Conservation (phyloP, 2,888 invertebrate species). For the Polydrusus tereticollis region DNA sequence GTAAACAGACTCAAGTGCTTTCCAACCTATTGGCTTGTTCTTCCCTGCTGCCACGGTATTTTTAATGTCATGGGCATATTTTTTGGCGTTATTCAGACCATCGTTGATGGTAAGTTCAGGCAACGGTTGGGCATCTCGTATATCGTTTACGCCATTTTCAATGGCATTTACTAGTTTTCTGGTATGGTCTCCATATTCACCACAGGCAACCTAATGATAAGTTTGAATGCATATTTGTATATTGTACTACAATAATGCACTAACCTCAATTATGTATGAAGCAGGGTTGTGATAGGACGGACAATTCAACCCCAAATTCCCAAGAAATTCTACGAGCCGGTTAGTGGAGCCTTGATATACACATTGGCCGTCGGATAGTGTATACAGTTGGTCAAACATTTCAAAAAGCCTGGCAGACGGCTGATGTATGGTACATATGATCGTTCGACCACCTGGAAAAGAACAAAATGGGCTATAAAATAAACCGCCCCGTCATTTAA, state of each 20-base stretch:
- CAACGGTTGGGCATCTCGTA: conserved; percentile 80
- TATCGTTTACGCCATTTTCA: conserved; percentile 85
- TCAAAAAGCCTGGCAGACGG: conserved; percentile 97
- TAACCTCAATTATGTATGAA: conserved; percentile 84
- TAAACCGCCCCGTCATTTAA: too few relatives aligned
- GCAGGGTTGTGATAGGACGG: conserved; percentile 98
- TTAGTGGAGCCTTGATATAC: conserved; percentile 93
- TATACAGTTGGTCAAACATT: conserved; percentile 96
- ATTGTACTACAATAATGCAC: neutral
- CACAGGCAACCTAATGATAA: conserved; percentile 89
- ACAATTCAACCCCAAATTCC: conserved; percentile 86
- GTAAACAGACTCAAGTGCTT: conserved; percentile 49
- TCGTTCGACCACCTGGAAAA: conserved; percentile 84
- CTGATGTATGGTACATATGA: conserved; percentile 96
- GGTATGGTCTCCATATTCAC: conserved; percentile 94
- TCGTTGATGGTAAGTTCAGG: conserved; percentile 68
- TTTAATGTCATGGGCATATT: conserved; percentile 58
- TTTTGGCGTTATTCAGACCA: conserved; percentile 67
- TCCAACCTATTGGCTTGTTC: conserved; percentile 19
- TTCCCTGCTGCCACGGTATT: conserved; percentile 48
- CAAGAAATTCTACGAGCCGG: conserved; percentile 85
- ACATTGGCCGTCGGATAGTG: conserved; percentile 93
- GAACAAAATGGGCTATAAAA: neutral
- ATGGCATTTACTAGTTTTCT: conserved; percentile 87
- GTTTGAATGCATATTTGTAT: too few relatives aligned